phyloP scores from a whole-genome alignment of 2,888 invertebrate species.

The Diarsia dahlii region DNA sequence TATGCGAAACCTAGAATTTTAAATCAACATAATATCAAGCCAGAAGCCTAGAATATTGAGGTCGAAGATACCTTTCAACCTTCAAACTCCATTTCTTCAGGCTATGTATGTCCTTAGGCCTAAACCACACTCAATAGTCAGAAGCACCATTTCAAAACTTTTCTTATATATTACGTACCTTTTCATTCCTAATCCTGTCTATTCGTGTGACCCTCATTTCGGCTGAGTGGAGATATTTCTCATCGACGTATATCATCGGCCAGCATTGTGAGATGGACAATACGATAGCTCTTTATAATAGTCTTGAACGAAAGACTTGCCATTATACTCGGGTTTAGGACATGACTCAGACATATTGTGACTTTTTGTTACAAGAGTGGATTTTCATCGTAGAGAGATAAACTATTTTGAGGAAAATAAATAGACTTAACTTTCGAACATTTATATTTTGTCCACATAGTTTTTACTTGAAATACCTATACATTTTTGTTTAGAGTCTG shows the following conservation, averaged over 20 bases:
- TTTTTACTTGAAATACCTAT: neutral
- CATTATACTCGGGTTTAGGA: constrained; percentile 58
- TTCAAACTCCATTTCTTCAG: constrained; percentile 44
- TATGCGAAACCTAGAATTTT: neutral
- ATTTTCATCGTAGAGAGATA: constrained; percentile 43
- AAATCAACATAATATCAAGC: constrained; percentile 6
- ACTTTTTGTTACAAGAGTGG: constrained; percentile 56
- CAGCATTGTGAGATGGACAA: constrained; percentile 69
- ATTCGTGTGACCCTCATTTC: constrained; percentile 78
- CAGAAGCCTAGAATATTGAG: constrained; percentile 13
- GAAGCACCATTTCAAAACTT: constrained; percentile 65
- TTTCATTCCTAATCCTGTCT: constrained; percentile 76
- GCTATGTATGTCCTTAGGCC: constrained; percentile 9
- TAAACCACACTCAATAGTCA: constrained; percentile 55
- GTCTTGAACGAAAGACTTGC: constrained; percentile 58
- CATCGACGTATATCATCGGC: constrained; percentile 72
- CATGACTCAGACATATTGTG: constrained; percentile 58
- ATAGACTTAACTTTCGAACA: constrained; percentile 5
- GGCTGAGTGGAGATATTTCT: constrained; percentile 77
- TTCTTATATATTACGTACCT: constrained; percentile 66
- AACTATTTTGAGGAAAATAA: constrained; percentile 38
- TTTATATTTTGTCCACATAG: constrained; percentile 5
- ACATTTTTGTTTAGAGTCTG: neutral
- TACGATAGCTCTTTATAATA: constrained; percentile 66
- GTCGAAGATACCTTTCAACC: constrained; percentile 57